These are phyloP conservation scores for Phyto melanocephala DNA, from an alignment of 2,888 invertebrate species.

Conservation along the genomic window DNA sequence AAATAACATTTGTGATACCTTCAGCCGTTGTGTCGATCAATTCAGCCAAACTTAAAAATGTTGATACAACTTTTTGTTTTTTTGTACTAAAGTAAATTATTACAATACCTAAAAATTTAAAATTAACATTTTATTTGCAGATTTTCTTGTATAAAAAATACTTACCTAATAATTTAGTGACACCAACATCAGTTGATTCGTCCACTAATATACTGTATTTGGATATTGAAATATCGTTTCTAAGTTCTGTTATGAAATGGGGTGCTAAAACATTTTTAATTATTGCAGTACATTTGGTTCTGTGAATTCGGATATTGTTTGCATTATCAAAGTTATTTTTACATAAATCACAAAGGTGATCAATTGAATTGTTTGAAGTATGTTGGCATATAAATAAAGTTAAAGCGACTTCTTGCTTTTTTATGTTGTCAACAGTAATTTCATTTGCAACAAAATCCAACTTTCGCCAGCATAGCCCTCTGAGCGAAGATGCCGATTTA, in stretches of 20 bases:
- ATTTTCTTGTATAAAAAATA: no score
- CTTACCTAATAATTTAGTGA: no score
- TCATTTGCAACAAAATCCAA: no score
- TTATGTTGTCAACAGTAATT: neutral
- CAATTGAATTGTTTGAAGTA: neutral
- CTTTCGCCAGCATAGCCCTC: no score
- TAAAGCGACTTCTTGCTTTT: neutral
- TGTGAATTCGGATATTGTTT: constrained; percentile 31
- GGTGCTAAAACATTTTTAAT: no score
- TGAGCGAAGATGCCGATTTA: neutral
- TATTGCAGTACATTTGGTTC: constrained; percentile 55
- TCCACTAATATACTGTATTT: constrained; percentile 55
- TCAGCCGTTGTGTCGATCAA: constrained; percentile 48
- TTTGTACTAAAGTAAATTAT: no score
- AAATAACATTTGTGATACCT: constrained; percentile 30
- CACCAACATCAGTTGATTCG: constrained; percentile 55
- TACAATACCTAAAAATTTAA: no score
- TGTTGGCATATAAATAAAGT: no score
- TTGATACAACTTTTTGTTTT: no score
- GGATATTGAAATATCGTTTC: constrained; percentile 25
- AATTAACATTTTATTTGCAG: no score
- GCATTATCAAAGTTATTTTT: no score
- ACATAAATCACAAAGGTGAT: neutral
- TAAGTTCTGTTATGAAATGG: constrained; percentile 41
- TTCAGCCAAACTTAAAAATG: no score